These are phyloP conservation scores for Amblyteles armatorius DNA, from an alignment of 2,888 invertebrate species.

Conservation along the genomic window DNA sequence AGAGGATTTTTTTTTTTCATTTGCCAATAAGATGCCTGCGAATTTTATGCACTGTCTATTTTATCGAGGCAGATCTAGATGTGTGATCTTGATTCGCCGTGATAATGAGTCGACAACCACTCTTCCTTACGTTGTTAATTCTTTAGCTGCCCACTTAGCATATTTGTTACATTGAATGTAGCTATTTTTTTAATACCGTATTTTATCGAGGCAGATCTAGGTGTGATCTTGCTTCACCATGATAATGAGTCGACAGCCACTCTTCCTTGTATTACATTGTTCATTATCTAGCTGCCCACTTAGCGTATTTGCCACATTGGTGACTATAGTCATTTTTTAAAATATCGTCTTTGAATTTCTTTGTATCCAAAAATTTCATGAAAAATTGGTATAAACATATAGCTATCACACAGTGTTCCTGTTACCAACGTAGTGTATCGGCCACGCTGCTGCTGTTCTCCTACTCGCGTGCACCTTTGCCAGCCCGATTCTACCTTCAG, in stretches of 20 bases:
- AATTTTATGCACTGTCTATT: not conserved
- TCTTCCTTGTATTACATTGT: not conserved
- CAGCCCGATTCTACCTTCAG: constrained; percentile 36
- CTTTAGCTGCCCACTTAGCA: not conserved
- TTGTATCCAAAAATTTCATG: no score
- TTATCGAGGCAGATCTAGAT: constrained; percentile 17
- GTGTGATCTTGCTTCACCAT: not conserved
- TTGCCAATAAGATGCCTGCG: constrained; percentile 27
- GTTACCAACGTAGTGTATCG: constrained; percentile 82
- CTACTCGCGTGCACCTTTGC: constrained; percentile 58
- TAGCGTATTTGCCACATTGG: no score
- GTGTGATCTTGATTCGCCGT: not conserved
- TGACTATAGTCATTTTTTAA: not conserved
- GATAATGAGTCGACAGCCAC: constrained; percentile 1
- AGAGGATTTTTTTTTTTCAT: constrained; percentile 34
- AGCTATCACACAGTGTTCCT: constrained; percentile 74
- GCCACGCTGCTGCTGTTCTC: constrained; percentile 78
- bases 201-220: no score
- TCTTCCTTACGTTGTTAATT: not conserved
- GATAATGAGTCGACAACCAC: constrained; percentile 13
- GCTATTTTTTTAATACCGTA: not conserved
- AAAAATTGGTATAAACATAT: no score
- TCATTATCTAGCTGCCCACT: not conserved
- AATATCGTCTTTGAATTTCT: not conserved
- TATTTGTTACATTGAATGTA: no score